Base-by-base conservation (phyloP, 1,140 invertebrate species). In the Apis cerana region DNA sequence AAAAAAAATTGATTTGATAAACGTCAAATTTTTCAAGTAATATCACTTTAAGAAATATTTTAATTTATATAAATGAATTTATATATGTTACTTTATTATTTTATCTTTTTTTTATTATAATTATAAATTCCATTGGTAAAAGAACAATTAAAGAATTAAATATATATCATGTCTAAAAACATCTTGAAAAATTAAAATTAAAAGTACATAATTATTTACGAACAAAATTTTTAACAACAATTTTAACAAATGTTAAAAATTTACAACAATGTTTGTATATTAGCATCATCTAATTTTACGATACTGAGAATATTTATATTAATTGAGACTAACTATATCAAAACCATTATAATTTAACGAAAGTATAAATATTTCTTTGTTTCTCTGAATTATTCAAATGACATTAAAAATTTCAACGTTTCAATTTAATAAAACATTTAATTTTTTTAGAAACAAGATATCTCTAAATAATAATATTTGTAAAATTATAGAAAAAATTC, bases 1-100 rank as follows among this genome's bases (percentile, higher is more conserved):
- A 78, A 59, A 58, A 27, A 27, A 19, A 33, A 72, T n/a, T 15
- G 27, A 21, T 27, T 70, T 13, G 56, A 62, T 62, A 71, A 80
- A 62, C 23, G n/a, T 48, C 48, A 27, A 80, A 21, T n/a, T 5
- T 52, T 12, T 19, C 23, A 13, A 50, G 1, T 12, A 19, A 79
- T 79, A 70, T 43, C 54, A 13, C 23, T 54, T 33, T 4, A 23
- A 33, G 52, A 65, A 21, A 23, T 13, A 43, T 48, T 23, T 74
- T 21, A 56, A 5, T 21, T 8, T 59, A 48, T 59, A 12, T 10
- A 74, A 56, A 62, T 7, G 23, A 62, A 62, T 43, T 43, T 43
- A 43, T 43, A 43, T 43, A 43, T 43, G 4, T 43, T 43, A 43
- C 0, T 43, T 43, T 43, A 43, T 43, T 43, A 43, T 43, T 43